phyloP scores from a whole-genome alignment of 2,888 invertebrate genomes.

The Linnaemya tessellans region DNA sequence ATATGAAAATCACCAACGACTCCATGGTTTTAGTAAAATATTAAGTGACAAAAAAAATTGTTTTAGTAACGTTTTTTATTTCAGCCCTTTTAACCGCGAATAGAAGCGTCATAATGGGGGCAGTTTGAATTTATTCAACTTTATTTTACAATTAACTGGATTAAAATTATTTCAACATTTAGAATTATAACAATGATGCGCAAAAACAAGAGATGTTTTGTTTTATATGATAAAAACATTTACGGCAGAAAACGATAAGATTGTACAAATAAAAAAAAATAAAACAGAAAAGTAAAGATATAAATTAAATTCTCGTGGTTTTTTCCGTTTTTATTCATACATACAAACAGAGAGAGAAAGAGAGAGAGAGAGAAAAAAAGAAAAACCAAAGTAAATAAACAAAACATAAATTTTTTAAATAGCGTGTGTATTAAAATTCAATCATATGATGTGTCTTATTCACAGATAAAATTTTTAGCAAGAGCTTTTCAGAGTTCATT shows the following conservation, averaged over 20 bases:
- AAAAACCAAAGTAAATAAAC: background rate
- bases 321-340: slow-evolving; percentile 18
- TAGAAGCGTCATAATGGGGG: slow-evolving; percentile 22
- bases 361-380: too few species aligned
- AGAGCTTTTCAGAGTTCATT: background rate
- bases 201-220: background rate
- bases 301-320: slow-evolving; percentile 24
- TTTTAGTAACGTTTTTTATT: slow-evolving; percentile 2
- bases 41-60: background rate
- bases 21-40: slow-evolving; percentile 54
- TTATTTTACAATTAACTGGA: slow-evolving; percentile 1
- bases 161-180: slow-evolving; percentile 17
- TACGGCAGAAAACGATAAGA: slow-evolving; percentile 35
- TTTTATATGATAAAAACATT: slow-evolving; percentile 42
- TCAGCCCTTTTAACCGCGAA: slow-evolving; percentile 25
- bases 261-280: slow-evolving; percentile 27
- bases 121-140: slow-evolving; percentile 25
- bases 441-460: slow-evolving; percentile 37
- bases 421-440: background rate
- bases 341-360: slow-evolving; percentile 26
- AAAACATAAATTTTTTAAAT: slow-evolving; percentile 10
- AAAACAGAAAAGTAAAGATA: slow-evolving; percentile 23
- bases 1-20: slow-evolving; percentile 61
- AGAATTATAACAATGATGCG: background rate
- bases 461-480: background rate